Base-by-base conservation (phyloP, 2,888 invertebrate genomes). In the Chrysolina americana region DNA sequence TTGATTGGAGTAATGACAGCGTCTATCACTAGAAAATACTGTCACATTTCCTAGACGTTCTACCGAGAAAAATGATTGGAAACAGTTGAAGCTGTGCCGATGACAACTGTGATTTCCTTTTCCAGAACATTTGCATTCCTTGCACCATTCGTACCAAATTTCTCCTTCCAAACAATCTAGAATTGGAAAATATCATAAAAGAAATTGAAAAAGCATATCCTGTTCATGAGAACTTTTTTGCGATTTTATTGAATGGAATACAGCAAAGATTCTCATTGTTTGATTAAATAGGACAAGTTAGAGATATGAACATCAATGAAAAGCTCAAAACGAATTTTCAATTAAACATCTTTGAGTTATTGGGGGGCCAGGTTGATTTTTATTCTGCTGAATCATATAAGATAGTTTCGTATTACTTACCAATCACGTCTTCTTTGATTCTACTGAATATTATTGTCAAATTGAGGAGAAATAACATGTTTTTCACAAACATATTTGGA, bases 151-250 rank as follows among this genome's bases (percentile, higher is more conserved):
- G 44, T 65, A 77, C 80, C 80, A 80, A 36, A 44, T 74, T 68
- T 80, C 78, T 23, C 80, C 80, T 10, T 66, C 68, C 6, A 80
- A 68, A 41, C 80, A 80, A 19, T 76, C 80, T 80, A 70, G 15
- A 79, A 75, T 15, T 15, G 1, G 1, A 36, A 23, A 8, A 68
- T 2, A 15, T 10, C 0, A 41, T 41, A 9, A 17, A 4, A 36
- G 8, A 1, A 3, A 3, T 28, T 28, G 2, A 28, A 3, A 28
- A 28, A 5, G 28, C 5, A 3, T 28, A 28, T 5, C 28, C 28
- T 3, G 5, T 28, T 28, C 5, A 28, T 28, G 2, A 5, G 5
- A 28, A 2, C 5, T 28, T 28, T 28, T 28, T 28, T 28, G 5
- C 2, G 2, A 28, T 28, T 28, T 2, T 28, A 28, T 28, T 5